These are phyloP conservation scores for Sicus ferrugineus DNA, from an alignment of 2,888 invertebrate genomes.

Conservation along the genomic window DNA sequence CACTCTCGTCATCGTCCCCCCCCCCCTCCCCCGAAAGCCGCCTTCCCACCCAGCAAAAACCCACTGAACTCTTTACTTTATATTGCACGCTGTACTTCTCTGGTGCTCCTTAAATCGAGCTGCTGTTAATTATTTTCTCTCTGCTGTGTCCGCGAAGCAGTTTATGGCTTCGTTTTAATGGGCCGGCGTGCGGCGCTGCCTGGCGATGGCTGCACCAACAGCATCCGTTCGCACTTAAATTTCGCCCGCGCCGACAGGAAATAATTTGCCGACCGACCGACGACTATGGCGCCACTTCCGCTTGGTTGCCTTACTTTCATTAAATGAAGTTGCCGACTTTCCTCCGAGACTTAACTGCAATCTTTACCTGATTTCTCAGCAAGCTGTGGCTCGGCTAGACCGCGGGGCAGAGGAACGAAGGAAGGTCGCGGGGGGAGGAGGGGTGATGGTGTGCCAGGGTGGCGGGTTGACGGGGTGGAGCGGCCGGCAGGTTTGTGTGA, in stretches of 20 bases:
- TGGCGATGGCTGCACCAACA: not conserved
- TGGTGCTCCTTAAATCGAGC: not conserved
- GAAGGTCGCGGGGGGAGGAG: not conserved
- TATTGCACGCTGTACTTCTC: not conserved
- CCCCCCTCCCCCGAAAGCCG: not conserved
- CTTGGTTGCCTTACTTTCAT: slow-evolving; percentile 26
- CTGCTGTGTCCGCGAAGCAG: not conserved
- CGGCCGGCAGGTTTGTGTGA: not conserved
- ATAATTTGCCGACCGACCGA: slow-evolving; percentile 26
- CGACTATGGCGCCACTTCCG: slow-evolving; percentile 27
- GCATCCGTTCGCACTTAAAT: slow-evolving; percentile 21
- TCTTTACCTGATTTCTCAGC: not conserved
- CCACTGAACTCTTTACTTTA: not conserved
- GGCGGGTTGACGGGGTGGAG: not conserved
- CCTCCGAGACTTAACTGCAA: not conserved
- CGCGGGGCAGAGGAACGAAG: not conserved
- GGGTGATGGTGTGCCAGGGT: not conserved
- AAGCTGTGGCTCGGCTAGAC: not conserved
- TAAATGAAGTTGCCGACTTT: slow-evolving; percentile 25
- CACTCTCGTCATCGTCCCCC: not conserved
- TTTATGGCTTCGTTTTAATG: slow-evolving; percentile 15
- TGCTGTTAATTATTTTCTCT: slow-evolving; percentile 13
- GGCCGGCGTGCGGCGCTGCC: not conserved
- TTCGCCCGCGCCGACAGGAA: slow-evolving; percentile 24
- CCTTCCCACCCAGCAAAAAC: not conserved